These are phyloP conservation scores for Ophthalmolycus amberensis DNA, from an alignment of 2,113 vertebrate genomes.

Conservation along the genomic window DNA sequence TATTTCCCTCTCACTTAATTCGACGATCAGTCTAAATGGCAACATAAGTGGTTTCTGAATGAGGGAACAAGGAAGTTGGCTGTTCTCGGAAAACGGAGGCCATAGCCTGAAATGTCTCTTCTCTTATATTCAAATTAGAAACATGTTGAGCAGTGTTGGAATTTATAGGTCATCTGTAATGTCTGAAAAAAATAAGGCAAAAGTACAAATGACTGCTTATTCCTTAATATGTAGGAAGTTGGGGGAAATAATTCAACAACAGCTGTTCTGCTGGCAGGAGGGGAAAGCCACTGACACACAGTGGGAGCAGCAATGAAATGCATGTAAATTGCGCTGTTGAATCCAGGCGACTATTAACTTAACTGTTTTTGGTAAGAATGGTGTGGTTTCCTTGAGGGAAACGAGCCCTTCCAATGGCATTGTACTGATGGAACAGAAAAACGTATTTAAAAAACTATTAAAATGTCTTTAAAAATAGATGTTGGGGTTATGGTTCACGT, in stretches of 20 bases:
- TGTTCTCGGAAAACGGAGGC: slow-evolving; percentile 59
- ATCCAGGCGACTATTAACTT: slow-evolving; percentile 14
- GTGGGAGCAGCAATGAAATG: slow-evolving; percentile 27
- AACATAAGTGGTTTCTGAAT: slow-evolving; percentile 58
- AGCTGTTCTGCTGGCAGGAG: slow-evolving; percentile 30
- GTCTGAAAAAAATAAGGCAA: slow-evolving; percentile 34
- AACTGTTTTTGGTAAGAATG: slow-evolving; percentile 29
- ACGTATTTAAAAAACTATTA: not conserved
- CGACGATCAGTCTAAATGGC: slow-evolving; percentile 58
- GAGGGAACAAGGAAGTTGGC: slow-evolving; percentile 63
- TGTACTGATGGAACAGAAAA: not conserved
- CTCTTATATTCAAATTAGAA: slow-evolving; percentile 22
- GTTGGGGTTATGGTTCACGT: not conserved
- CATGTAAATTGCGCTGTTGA: slow-evolving; percentile 21
- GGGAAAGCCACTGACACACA: slow-evolving; percentile 19
- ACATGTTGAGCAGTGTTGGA: slow-evolving; percentile 1
- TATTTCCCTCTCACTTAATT: slow-evolving; percentile 58
- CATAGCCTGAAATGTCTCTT: not conserved
- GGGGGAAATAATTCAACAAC: slow-evolving; percentile 35
- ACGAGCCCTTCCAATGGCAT: not conserved
- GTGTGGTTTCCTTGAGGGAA: not conserved
- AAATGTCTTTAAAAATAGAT: not conserved
- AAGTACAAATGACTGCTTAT: slow-evolving; percentile 15
- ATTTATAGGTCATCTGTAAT: slow-evolving; percentile 8
- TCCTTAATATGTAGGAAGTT: not conserved